A percentile compares a stretch with the other conserved stretches of the same genome.
These are phyloP conservation scores for Digitonthophagus gazella DNA, from an alignment of 2,888 invertebrate species.

Conservation along the genomic window DNA sequence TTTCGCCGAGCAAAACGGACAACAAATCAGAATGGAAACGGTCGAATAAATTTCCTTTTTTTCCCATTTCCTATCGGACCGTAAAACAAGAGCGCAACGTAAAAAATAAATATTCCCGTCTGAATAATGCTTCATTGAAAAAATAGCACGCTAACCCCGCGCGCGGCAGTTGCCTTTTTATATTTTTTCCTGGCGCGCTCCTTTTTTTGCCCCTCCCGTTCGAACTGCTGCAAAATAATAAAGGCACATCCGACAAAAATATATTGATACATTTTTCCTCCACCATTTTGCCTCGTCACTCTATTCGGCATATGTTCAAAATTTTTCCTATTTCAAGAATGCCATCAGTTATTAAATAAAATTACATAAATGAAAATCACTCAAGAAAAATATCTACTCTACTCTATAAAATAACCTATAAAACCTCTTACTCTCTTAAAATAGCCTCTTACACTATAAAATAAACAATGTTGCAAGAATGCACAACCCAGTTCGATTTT, in stretches of 20 bases:
- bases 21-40: slow-evolving; percentile 7
- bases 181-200: slow-evolving; percentile 4
- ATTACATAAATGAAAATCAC: no score
- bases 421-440: no score
- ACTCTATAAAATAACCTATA: no score
- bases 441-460: no score
- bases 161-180: slow-evolving; percentile 9
- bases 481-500: no score
- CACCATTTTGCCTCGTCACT: slow-evolving; percentile 1
- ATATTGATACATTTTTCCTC: slow-evolving; percentile 16
- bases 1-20: background rate
- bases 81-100: slow-evolving; percentile 18
- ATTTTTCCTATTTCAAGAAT: background rate
- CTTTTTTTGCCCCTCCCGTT: slow-evolving; percentile 5
- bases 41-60: slow-evolving; percentile 8
- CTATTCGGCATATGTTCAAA: background rate
- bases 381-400: no score
- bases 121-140: slow-evolving; percentile 23
- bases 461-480: no score
- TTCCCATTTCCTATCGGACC: slow-evolving; percentile 13
- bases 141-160: slow-evolving; percentile 8
- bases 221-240: slow-evolving; percentile 15
- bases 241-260: slow-evolving; percentile 16
- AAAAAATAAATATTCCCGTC: slow-evolving; percentile 23
- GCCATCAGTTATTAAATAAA: no score